A percentile compares a stretch with the other conserved stretches of the same genome.
These are phyloP conservation scores for Sycobia sp. DNA, from an alignment of 1,140 invertebrate species.

Conservation along the genomic window DNA sequence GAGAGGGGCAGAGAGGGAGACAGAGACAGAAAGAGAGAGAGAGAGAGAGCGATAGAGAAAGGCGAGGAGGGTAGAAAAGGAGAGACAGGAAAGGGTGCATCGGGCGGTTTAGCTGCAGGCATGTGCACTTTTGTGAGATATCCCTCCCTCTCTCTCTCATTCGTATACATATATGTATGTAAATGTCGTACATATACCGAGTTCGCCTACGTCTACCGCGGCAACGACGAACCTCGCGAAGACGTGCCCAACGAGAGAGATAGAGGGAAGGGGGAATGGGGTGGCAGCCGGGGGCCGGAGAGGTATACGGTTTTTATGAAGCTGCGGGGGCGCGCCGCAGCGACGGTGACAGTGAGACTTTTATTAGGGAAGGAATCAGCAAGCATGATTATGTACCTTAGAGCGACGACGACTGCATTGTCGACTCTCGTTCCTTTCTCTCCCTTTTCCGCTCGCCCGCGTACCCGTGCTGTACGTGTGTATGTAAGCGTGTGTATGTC, in stretches of 20 bases:
- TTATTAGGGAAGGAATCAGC: slow-evolving; percentile 63
- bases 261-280: background rate
- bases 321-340: slow-evolving; percentile 18
- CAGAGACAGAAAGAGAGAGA: too few relatives aligned
- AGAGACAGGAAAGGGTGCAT: slow-evolving; percentile 13
- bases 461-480: too few relatives aligned
- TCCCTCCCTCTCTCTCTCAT: background rate
- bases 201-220: background rate
- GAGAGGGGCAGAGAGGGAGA: too few relatives aligned
- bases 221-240: slow-evolving; percentile 11
- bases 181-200: too few relatives aligned
- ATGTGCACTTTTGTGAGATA: slow-evolving; percentile 24
- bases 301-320: too few relatives aligned
- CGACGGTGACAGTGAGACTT: slow-evolving; percentile 58
- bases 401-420: slow-evolving; percentile 40
- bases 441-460: too few relatives aligned
- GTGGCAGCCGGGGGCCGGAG: background rate
- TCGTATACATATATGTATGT: too few relatives aligned
- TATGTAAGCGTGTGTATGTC: too few relatives aligned
- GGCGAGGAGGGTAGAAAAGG: too few relatives aligned
- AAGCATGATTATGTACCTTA: slow-evolving; percentile 63
- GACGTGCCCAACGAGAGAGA: slow-evolving; percentile 5
- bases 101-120: slow-evolving; percentile 31
- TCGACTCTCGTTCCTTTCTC: too few relatives aligned
- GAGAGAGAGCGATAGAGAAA: too few relatives aligned